phyloP scores from a whole-genome alignment of 2,888 invertebrate genomes.

The Callosobruchus maculatus region DNA sequence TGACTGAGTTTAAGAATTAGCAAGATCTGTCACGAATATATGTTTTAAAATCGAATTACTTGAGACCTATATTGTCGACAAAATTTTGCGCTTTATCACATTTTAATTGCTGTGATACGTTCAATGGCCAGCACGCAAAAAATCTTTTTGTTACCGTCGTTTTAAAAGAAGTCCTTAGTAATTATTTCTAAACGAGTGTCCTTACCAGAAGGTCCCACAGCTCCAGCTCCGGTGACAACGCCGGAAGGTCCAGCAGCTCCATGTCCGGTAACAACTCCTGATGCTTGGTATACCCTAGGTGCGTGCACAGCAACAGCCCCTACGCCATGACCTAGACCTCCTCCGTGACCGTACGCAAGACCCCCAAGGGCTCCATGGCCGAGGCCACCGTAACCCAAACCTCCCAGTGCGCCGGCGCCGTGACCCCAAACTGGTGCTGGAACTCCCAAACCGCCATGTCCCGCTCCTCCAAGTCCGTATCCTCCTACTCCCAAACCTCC shows the following conservation, averaged over 20 bases:
- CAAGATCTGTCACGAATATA: no score
- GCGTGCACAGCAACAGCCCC: not conserved
- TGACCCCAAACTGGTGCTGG: not conserved
- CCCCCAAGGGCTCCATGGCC: not conserved
- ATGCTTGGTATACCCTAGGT: constrained; percentile 11
- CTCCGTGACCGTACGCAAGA: not conserved
- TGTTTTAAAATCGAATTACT: no score
- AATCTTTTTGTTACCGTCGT: no score
- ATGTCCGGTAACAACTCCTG: constrained; percentile 24
- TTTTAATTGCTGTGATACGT: no score
- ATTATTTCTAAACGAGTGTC: not conserved
- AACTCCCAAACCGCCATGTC: not conserved
- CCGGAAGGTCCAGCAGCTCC: constrained; percentile 24
- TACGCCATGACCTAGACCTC: not conserved
- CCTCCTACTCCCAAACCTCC: not conserved
- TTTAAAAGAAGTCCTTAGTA: no score
- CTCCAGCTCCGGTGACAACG: constrained; percentile 21
- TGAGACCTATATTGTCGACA: no score
- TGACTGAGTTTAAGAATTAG: no score
- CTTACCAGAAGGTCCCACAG: constrained; percentile 16
- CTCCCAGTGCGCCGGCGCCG: not conserved
- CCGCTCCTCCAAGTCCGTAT: not conserved
- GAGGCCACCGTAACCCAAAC: not conserved
- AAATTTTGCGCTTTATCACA: no score
- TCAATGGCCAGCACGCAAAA: no score